A percentile compares a stretch with the other conserved stretches of the same genome.
Evolutionary conservation across 2,113 vertebrate genomes (phyloP).

Genomic region (Stegostoma tigrinum): DNA sequence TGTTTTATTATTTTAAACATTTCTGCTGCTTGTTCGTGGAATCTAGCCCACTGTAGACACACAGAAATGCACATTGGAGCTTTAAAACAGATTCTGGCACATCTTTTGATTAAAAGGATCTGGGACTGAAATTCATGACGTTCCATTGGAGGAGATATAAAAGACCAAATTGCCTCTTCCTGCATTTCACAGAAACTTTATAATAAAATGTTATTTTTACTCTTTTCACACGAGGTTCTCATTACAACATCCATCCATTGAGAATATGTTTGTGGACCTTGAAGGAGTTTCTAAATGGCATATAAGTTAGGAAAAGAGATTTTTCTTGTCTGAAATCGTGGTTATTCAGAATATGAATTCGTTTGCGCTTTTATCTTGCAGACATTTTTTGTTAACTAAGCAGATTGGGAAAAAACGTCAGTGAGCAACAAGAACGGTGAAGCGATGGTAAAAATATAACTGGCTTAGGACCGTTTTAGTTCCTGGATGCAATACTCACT

Average conservation of each 20-base stretch:
- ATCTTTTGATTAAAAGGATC: constrained; percentile 52
- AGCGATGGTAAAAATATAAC: background rate
- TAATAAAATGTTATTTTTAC: constrained; percentile 48
- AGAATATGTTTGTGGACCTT: constrained; percentile 49
- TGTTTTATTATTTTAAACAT: background rate
- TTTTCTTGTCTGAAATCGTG: constrained; percentile 37
- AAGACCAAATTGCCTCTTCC: constrained; percentile 49
- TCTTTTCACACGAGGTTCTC: constrained; percentile 46
- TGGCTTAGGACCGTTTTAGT: background rate
- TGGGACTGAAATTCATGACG: constrained; percentile 44
- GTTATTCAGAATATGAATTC: constrained; percentile 29
- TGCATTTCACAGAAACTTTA: constrained; percentile 48
- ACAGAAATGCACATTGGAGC: constrained; percentile 40
- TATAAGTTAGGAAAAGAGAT: background rate
- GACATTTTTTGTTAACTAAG: background rate
- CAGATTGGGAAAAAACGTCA: background rate
- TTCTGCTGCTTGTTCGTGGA: background rate
- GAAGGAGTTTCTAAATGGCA: constrained; percentile 44
- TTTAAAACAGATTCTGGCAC: constrained; percentile 46
- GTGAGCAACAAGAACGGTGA: background rate
- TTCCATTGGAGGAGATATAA: constrained; percentile 50
- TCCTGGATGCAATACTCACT: background rate
- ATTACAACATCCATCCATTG: constrained; percentile 43
- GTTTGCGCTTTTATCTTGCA: background rate
- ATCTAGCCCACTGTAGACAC: background rate